A percentile compares a stretch with the other conserved stretches of the same genome.
Conservation (phyloP, 2,113 vertebrate species). For the Colossoma macropomum region DNA sequence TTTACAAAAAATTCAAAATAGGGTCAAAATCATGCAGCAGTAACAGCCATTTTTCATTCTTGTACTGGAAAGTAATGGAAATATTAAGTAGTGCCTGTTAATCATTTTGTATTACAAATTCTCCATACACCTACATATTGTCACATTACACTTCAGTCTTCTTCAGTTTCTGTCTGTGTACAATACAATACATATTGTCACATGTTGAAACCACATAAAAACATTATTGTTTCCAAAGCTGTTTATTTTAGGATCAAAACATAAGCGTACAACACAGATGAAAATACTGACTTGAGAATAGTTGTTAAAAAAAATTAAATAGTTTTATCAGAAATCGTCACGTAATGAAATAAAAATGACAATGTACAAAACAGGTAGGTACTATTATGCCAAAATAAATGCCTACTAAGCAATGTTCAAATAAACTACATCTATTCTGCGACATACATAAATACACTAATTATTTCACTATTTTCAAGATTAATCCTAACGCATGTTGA, state of each 20-base stretch:
- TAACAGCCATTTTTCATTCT: too few relatives aligned
- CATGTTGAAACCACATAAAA: too few relatives aligned
- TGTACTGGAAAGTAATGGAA: too few relatives aligned
- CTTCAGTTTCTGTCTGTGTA: too few relatives aligned
- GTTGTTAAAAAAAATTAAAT: constrained; percentile 69
- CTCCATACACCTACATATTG: too few relatives aligned
- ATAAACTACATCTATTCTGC: constrained; percentile 57
- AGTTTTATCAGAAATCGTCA: constrained; percentile 28
- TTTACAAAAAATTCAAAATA: too few relatives aligned
- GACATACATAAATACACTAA: constrained; percentile 68
- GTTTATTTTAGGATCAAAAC: constrained; percentile 56
- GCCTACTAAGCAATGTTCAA: constrained; percentile 40
- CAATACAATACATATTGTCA: too few relatives aligned
- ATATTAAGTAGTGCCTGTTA: too few relatives aligned
- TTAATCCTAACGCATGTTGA: constrained; percentile 3
- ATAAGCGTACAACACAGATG: constrained; percentile 56
- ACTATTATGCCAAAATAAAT: constrained; percentile 51
- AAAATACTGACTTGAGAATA: constrained; percentile 47
- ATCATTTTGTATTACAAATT: too few relatives aligned
- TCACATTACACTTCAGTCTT: too few relatives aligned
- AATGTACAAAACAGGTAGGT: constrained; percentile 68
- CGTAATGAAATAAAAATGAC: constrained; percentile 38
- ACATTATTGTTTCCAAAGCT: constrained; percentile 14
- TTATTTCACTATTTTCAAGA: constrained; percentile 10
- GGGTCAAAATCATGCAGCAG: too few relatives aligned